A percentile compares a stretch with the other conserved stretches of the same genome.
Evolutionary conservation across 2,797 vertebrate species (phyloP).

Genomic region (Coreius guichenoti): DNA sequence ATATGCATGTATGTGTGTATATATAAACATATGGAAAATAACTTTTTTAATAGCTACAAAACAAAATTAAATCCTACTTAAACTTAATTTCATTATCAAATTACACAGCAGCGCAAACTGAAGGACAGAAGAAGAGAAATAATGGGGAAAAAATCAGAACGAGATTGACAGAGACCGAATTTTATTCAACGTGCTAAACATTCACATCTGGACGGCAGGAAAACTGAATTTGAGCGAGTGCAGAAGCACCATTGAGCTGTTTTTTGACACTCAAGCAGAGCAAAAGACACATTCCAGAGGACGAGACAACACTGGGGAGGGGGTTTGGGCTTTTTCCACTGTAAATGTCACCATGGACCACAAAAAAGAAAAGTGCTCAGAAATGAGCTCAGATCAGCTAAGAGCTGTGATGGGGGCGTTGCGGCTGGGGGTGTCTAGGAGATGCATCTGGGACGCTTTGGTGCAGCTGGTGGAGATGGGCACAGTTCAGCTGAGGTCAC

Average conservation of each 20-base stretch:
- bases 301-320: constrained; percentile 73
- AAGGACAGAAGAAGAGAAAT: not conserved
- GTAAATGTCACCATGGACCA: constrained; percentile 72
- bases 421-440: constrained; percentile 4
- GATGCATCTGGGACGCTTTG: constrained; percentile 58
- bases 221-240: constrained; percentile 25
- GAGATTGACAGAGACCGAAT: not conserved
- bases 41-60: not conserved
- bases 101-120: not conserved
- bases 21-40: not conserved
- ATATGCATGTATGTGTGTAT: not conserved
- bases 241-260: constrained; percentile 79
- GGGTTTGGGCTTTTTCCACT: constrained; percentile 78
- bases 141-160: not conserved
- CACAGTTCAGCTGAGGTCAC: constrained; percentile 72
- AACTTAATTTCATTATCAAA: not conserved
- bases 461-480: constrained; percentile 55
- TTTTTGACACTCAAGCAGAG: constrained; percentile 78
- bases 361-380: constrained; percentile 64
- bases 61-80: not conserved
- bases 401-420: constrained; percentile 6
- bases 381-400: constrained; percentile 61
- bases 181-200: not conserved
- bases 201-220: constrained; percentile 45
- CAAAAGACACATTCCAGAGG: constrained; percentile 78